Base-by-base conservation (phyloP, 1,140 invertebrate species). In the Pinna nobilis region DNA sequence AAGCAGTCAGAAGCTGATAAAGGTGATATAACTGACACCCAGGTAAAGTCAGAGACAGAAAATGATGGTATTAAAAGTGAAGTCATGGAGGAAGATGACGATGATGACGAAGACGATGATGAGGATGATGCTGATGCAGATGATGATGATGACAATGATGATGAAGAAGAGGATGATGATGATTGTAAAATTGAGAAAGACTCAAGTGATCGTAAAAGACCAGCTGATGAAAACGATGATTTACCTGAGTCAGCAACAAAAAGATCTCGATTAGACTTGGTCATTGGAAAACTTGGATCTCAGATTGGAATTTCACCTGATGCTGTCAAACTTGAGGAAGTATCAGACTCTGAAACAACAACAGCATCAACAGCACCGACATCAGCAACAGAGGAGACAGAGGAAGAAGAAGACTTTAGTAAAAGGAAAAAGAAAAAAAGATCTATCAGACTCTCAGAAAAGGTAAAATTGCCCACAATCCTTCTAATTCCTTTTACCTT, bases 271-370 rank as follows among this genome's bases (percentile, higher is more conserved):
- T 50, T 83, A 39, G 81, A 81, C 55, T 55, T 70, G 30, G 73
- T 83, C 3, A 83, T 83, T 18, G 81, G 81, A 18, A 81, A 81
- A 51, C 69, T 83, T 35, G 81, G 79, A 41, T 70, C 71, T 23
- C 70, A 72, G 28, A 80, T 81, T 30, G 76, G 75, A 5, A 78
- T 83, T 57, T 41, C 70, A 11, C 74, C 77, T 41, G 79, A 83
- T 23, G 64, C 28, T 39, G 41, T 78, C 9, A 55, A 57, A 57
- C 39, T 53, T 57, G 67, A 59, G 15, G 74, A 76, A 9, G 51
- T 69, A 30, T 78, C 65, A 49, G 77, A 79, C 25, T 63, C 68
- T 68, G 77, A 79, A 33, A 76, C 76, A 57, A 72, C 70, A 30
- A 75, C 67, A 23, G 81, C 77, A 59, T 78, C 74, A 18, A 77